Base-by-base conservation (phyloP, 2,113 vertebrate genomes). In the Archocentrus centrarchus region DNA sequence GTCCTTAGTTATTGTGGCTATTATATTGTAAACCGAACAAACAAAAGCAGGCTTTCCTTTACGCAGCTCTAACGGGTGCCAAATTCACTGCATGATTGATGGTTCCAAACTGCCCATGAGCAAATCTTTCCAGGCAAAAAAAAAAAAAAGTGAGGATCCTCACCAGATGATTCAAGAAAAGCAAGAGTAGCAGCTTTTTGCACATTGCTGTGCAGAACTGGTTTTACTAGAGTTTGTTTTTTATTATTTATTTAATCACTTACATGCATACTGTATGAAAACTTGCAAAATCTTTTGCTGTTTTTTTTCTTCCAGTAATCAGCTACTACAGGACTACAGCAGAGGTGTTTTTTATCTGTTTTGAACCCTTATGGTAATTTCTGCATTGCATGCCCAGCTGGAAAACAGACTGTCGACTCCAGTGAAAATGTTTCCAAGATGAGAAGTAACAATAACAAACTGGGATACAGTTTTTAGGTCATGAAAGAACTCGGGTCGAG, bases 391-490 rank as follows among this genome's bases (percentile, higher is more conserved):
- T 32, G 44, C 66, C 66, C 59, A 68, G 32, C 83, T 84, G 83
- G 68, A 86, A 84, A 68, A 79, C 37, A 47, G 60, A 55, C 63
- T 61, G 78, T 82, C 14, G 66, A 73, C 47, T 73, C 66, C 44
- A 73, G 44, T 73, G 44, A 53, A 1, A 59, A 55, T 75, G 63
- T 79, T 86, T 87, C 80, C 83, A 80, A 82, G 47, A 30, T 57
- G 39, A 24, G 24, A 78, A 82, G 73, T 73, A 73, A 53, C 66
- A 80, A 77, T 53, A 20, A 78, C 44, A 84, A 85, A 87, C 77
- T 44, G 37, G 57, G 77, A 79, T 70, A 32, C 53, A 59, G 47
- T 78, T 81, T 83, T 75, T 62, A 64, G 79, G 59, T 86, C 76
- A 84, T 77, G 85, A 81, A 87, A 80, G 66, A 85, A 60, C 63